Percentiles rank a stretch among this genome's conserved stretches.
Evolutionary conservation across 2,113 vertebrate species (phyloP).

Genomic region (Tauraco erythrolophus): DNA sequence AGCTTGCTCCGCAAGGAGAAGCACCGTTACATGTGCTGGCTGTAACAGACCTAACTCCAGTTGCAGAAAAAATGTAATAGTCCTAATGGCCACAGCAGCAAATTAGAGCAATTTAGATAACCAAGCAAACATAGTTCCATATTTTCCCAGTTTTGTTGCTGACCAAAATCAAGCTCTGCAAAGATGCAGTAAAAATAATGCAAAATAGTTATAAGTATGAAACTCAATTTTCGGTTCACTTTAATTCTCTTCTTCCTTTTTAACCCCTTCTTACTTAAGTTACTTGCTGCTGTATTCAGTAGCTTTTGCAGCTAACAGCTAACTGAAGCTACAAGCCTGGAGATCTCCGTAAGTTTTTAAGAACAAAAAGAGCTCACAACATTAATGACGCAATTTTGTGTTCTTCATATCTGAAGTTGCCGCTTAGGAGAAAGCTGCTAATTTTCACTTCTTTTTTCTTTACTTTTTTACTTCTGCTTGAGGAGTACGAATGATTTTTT

Average conservation of each 20-base stretch:
- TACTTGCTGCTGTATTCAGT: background rate
- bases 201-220: background rate
- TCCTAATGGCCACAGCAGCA: background rate
- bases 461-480: background rate
- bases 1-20: background rate
- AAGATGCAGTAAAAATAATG: background rate
- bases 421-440: background rate
- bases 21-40: background rate
- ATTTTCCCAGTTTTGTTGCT: background rate
- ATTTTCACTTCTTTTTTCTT: background rate
- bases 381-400: background rate
- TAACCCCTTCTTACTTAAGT: background rate
- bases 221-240: background rate
- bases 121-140: background rate
- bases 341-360: background rate
- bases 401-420: background rate
- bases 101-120: background rate
- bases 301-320: background rate
- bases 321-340: background rate
- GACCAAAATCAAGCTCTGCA: background rate
- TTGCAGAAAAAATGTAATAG: background rate
- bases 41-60: background rate
- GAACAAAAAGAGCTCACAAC: background rate
- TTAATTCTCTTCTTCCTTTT: background rate
- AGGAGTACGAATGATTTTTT: background rate